These are phyloP conservation scores for Trachymyrmex septentrionalis DNA, from an alignment of 1,140 invertebrate species.

Conservation along the genomic window DNA sequence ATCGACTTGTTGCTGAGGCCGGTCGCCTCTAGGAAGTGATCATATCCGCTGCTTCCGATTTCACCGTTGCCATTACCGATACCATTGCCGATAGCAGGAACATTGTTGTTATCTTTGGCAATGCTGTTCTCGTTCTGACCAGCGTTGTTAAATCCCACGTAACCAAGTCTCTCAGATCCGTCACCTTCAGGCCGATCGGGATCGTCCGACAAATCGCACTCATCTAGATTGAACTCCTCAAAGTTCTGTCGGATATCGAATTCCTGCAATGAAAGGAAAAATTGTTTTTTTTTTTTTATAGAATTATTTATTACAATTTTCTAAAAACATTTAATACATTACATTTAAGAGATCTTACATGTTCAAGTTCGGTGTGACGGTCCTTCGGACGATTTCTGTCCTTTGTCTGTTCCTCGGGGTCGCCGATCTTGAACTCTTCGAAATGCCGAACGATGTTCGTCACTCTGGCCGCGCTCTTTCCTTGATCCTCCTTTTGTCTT, in stretches of 20 bases:
- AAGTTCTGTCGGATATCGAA: constrained; percentile 92
- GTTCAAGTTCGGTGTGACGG: constrained; percentile 72
- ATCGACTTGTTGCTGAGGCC: constrained; percentile 94
- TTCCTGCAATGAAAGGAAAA: constrained; percentile 79
- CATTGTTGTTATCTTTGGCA: constrained; percentile 78
- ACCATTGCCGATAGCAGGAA: constrained; percentile 64
- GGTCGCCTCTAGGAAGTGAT: constrained; percentile 92
- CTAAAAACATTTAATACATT: background rate
- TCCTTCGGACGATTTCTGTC: constrained; percentile 70
- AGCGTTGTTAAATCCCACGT: constrained; percentile 72
- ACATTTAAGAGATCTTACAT: constrained; percentile 38
- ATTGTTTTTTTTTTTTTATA: constrained; percentile 39
- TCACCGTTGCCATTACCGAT: constrained; percentile 72
- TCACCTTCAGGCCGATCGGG: constrained; percentile 88
- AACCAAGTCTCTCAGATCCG: constrained; percentile 87
- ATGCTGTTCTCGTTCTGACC: constrained; percentile 71
- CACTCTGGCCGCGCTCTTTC: constrained; percentile 71
- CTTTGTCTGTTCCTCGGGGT: constrained; percentile 74
- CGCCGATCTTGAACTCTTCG: constrained; percentile 85
- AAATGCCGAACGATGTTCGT: constrained; percentile 83
- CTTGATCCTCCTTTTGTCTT: constrained; percentile 68
- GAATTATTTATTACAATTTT: constrained; percentile 11
- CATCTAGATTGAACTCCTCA: constrained; percentile 93
- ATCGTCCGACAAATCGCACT: constrained; percentile 90
- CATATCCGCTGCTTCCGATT: constrained; percentile 82